phyloP scores from a whole-genome alignment of 2,888 invertebrate genomes.

The Abrostola triplasia region DNA sequence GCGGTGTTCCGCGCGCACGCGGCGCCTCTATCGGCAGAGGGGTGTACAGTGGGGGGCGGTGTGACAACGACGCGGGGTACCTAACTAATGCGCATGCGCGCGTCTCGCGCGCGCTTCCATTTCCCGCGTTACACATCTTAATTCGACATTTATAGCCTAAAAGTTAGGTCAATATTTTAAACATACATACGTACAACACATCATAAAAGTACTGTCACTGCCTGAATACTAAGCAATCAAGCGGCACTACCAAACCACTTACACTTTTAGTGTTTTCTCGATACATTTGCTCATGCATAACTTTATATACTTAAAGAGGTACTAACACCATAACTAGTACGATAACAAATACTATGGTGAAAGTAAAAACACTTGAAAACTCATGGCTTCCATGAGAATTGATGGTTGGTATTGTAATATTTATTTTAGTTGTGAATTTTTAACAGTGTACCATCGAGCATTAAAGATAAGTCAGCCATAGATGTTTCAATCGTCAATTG shows the following conservation, averaged over 20 bases:
- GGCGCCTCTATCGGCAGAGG: too few species aligned
- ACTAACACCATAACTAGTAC: not conserved
- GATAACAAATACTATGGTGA: conserved; percentile 13
- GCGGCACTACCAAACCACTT: not conserved
- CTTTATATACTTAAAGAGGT: not conserved
- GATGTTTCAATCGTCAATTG: too few species aligned
- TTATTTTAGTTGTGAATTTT: conserved; percentile 6
- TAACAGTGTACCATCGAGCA: not conserved
- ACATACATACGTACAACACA: not conserved
- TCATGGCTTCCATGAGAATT: conserved; percentile 27
- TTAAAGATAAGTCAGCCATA: too few species aligned
- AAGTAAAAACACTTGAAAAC: conserved; percentile 33
- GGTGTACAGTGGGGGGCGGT: too few species aligned
- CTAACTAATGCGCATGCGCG: too few species aligned
- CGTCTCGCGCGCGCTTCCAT: too few species aligned
- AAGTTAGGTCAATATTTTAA: too few species aligned
- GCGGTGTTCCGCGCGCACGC: too few species aligned
- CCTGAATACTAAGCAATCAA: not conserved
- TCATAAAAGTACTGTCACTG: not conserved
- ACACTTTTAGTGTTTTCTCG: conserved; percentile 1
- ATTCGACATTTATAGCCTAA: too few species aligned
- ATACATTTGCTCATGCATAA: not conserved
- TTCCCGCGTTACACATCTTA: too few species aligned
- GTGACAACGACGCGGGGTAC: too few species aligned
- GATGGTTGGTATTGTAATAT: conserved; percentile 17